Percentiles rank a stretch among this genome's conserved stretches.
Evolutionary conservation across 2,888 invertebrate genomes (phyloP).

Genomic region (Heliconius aoede): DNA sequence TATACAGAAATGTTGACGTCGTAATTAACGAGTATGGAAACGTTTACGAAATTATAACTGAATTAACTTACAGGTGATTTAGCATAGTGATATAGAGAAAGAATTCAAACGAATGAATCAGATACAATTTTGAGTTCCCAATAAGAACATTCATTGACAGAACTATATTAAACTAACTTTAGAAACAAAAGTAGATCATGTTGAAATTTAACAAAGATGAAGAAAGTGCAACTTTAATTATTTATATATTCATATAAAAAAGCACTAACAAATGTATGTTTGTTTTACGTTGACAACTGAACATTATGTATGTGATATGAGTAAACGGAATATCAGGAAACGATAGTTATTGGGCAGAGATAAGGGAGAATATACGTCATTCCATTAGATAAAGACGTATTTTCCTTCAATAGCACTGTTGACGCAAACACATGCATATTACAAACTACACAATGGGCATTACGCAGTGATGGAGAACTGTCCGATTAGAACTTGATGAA

Average conservation of each 20-base stretch:
- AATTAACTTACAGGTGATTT: background rate
- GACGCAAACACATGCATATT: conserved; percentile 3
- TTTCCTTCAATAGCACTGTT: conserved; percentile 5
- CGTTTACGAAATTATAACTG: background rate
- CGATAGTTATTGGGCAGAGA: conserved; percentile 24
- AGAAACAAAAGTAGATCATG: background rate
- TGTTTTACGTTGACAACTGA: background rate
- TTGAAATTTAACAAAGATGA: background rate
- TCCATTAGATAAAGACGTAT: conserved; percentile 13
- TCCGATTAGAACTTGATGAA: conserved; percentile 22
- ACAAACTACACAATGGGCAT: background rate
- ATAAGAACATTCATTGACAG: background rate
- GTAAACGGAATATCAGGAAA: conserved; percentile 38
- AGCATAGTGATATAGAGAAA: background rate
- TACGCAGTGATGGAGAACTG: conserved; percentile 6
- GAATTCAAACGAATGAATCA: background rate
- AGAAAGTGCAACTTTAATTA: background rate
- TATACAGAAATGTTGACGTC: conserved; percentile 11
- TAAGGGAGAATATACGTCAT: conserved; percentile 31
- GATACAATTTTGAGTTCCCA: background rate
- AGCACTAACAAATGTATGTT: background rate
- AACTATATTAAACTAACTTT: background rate
- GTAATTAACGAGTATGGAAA: conserved; percentile 12
- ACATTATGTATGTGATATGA: conserved; percentile 17
- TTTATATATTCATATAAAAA: background rate